phyloP scores from a whole-genome alignment of 2,888 invertebrate species.

The Dioctria linearis region DNA sequence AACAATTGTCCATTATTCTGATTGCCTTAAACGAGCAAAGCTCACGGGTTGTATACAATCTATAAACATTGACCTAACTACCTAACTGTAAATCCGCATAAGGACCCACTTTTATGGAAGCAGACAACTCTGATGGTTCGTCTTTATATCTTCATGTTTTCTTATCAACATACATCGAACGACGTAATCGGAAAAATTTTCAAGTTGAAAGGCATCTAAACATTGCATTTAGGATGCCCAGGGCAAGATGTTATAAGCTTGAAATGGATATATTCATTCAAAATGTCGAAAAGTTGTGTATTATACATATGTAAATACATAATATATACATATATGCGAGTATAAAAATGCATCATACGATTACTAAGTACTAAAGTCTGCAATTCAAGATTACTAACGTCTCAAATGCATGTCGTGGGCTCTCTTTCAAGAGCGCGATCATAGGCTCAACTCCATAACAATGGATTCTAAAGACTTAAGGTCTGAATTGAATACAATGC shows the following conservation, averaged over 20 bases:
- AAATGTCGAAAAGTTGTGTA: constrained; percentile 27
- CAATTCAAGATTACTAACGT: constrained; percentile 40
- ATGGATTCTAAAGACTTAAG: constrained; percentile 10
- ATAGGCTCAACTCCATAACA: not conserved
- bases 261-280: constrained; percentile 41
- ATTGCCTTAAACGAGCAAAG: constrained; percentile 15
- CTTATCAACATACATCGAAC: constrained; percentile 31
- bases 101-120: constrained; percentile 52
- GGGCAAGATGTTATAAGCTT: constrained; percentile 21
- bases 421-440: too few species aligned
- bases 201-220: constrained; percentile 14
- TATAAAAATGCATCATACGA: too few species aligned
- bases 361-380: constrained; percentile 27
- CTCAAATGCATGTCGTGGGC: constrained; percentile 20
- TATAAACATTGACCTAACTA: constrained; percentile 34
- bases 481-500: not conserved
- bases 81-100: constrained; percentile 12
- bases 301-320: too few species aligned
- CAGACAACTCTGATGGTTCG: constrained; percentile 32
- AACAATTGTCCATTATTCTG: constrained; percentile 52
- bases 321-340: too few species aligned
- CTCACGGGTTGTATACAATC: constrained; percentile 5
- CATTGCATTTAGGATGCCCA: not conserved
- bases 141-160: constrained; percentile 48
- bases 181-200: constrained; percentile 20